phyloP scores from a whole-genome alignment of 2,797 vertebrate genomes.

The Tokudaia muenninki region DNA sequence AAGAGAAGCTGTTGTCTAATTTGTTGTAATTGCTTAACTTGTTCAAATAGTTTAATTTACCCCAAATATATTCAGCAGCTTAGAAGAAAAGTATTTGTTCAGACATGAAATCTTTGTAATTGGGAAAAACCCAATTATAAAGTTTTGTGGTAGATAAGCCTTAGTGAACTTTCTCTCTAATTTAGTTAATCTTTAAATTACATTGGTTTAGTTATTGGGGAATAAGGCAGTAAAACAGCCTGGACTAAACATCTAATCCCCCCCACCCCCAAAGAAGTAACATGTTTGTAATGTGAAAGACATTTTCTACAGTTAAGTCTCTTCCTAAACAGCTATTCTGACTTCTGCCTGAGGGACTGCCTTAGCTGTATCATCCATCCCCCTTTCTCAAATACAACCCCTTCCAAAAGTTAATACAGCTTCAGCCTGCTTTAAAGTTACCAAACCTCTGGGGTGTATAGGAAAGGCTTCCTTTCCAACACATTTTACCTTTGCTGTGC shows the following conservation, averaged over 20 bases:
- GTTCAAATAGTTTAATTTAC: conserved; percentile 87
- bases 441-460: not conserved
- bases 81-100: conserved; percentile 87
- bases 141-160: conserved; percentile 77
- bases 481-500: not conserved
- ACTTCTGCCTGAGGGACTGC: conserved; percentile 53
- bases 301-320: conserved; percentile 22
- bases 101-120: conserved; percentile 88
- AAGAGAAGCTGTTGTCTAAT: conserved; percentile 91
- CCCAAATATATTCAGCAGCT: conserved; percentile 86
- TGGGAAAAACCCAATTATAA: conserved; percentile 80
- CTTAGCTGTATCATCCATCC: conserved; percentile 64
- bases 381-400: conserved; percentile 62
- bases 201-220: conserved; percentile 41
- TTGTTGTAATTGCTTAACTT: conserved; percentile 94
- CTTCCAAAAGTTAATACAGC: not conserved
- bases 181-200: conserved; percentile 80
- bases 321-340: conserved; percentile 57
- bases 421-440: not conserved
- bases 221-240: not conserved
- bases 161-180: conserved; percentile 68
- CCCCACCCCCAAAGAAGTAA: not conserved
- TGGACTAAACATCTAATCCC: conserved; percentile 16
- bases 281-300: not conserved
- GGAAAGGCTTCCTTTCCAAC: conserved; percentile 59